These are phyloP conservation scores for Byasa hedistus DNA, from an alignment of 2,888 invertebrate species.

Conservation along the genomic window DNA sequence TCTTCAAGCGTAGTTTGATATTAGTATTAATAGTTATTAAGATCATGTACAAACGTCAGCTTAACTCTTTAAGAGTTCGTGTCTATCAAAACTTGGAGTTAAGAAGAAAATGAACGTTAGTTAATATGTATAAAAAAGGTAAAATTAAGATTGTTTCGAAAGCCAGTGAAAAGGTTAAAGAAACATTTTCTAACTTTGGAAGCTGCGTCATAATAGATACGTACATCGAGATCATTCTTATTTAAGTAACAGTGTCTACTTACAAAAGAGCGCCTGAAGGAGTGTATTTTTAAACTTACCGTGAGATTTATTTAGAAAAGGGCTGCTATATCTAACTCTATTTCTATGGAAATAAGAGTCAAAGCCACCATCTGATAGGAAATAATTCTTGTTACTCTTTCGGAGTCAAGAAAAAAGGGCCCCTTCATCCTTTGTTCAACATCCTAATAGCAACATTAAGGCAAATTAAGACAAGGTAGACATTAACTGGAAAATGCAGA, in stretches of 20 bases:
- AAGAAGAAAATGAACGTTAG: too few species aligned
- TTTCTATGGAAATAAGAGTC: neutral
- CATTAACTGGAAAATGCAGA: slow-evolving; percentile 22
- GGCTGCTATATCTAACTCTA: neutral
- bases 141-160: neutral
- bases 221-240: neutral
- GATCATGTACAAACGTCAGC: too few species aligned
- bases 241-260: neutral
- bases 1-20: too few species aligned
- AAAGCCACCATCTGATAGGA: slow-evolving; percentile 5
- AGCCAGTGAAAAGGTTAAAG: neutral
- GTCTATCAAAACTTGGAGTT: too few species aligned
- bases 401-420: slow-evolving; percentile 2
- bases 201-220: too few species aligned
- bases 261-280: neutral
- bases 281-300: neutral
- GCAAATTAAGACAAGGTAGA: slow-evolving; percentile 26
- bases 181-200: neutral
- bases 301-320: neutral
- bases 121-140: too few species aligned
- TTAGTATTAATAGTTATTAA: too few species aligned
- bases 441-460: slow-evolving; percentile 27
- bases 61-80: too few species aligned
- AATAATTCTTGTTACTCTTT: slow-evolving; percentile 6
- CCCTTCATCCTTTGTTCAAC: slow-evolving; percentile 24